Evolutionary conservation across 1,140 invertebrate genomes (phyloP), one percentile per base, ranked within the genome.

Genomic region (Hypsibius dujardini): DNA sequence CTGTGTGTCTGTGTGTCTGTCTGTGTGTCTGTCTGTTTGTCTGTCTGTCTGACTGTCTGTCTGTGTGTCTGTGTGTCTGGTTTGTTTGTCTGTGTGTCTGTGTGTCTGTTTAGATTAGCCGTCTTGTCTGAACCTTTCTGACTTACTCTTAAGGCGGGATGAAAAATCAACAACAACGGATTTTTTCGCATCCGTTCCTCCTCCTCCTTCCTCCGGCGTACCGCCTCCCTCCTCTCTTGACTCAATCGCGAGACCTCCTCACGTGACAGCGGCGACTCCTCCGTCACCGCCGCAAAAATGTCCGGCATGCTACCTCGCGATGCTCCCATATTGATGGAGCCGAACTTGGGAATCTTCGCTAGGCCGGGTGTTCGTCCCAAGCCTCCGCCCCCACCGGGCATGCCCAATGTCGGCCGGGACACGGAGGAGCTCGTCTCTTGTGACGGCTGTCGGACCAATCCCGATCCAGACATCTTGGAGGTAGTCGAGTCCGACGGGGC

Each of bases 101-200:
- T 28, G 28, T 28, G 28, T 28, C 28, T 28, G 28, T 28, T 28
- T 28, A 28, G 28, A 28, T 28, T 28, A 28, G 28, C 28, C 28
- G 28, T 28, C 28, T 28, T 28, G 28, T 28, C 28, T 28, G 28
- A 28, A 42, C 47, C 47, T 59, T 60, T 60, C 56, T 7, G 3
- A 81, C 82, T 84, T 83, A 98, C 94, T 89, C 93, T 94, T 75
- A 98, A 88, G 84, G 90, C 87, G 76, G 92, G 92, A 88, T 90
- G 93, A 86, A 91, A 87, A 79, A 96, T 83, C 80, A 94, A 95
- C 71, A 95, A 85, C 73, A 96, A 83, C 75, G 93, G 93, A 84
- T 95, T 95, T 75, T 90, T 90, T 78, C 89, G 84, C 72, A 93
- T 85, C 79, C 89, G 86, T 81, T 96, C 93, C 71, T 88, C 87